Base-by-base conservation (phyloP, 2,797 vertebrate genomes). In the Champsocephalus gunnari region DNA sequence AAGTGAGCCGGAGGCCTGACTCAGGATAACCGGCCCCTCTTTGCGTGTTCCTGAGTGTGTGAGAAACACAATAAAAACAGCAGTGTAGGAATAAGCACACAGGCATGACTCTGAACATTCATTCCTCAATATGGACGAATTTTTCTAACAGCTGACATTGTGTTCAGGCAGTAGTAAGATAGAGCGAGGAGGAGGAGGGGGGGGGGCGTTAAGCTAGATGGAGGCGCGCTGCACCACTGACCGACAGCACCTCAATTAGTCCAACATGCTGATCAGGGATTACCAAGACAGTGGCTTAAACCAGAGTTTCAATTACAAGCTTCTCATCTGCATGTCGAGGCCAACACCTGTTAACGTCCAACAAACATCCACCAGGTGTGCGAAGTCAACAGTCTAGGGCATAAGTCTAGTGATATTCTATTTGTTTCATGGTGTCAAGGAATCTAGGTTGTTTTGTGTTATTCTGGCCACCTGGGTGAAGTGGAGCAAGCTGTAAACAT, bases 1-100 rank as follows among this genome's bases (percentile, higher is more conserved):
- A 85, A 90, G 88, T 82, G 77, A 87, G 90, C 80, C 83, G 84
- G 87, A 90, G 77, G 82, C 84, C 92, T 93, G 92, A 95, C 90
- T 94, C 89, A 94, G 92, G 86, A 63, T 66, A 91, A 93, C 68
- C 17, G 5, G 24, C 76, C 49, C 71, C 66, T 62, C 53, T 69
- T 55, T 83, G 43, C 82, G 71, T 75, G 78, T 69, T 66, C 64
- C 55, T 71, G 77, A 77, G 79, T 60, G 67, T 71, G 67, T 21
- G 69, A 54, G 28, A 66, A 71, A 74, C 34, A 44, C 13, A 62
- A 45, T 44, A 54, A 72, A 74, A 54, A 60, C 32, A 67, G 74
- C 61, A 13, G 19, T 12, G 48, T 68, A 43, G n/a, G 41, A 65
- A 17, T 73, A 60, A 63, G 66, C 49, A 69, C 12, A 7, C 59